These are phyloP conservation scores for Limnodromus scolopaceus DNA, from an alignment of 2,797 vertebrate species.

Conservation along the genomic window DNA sequence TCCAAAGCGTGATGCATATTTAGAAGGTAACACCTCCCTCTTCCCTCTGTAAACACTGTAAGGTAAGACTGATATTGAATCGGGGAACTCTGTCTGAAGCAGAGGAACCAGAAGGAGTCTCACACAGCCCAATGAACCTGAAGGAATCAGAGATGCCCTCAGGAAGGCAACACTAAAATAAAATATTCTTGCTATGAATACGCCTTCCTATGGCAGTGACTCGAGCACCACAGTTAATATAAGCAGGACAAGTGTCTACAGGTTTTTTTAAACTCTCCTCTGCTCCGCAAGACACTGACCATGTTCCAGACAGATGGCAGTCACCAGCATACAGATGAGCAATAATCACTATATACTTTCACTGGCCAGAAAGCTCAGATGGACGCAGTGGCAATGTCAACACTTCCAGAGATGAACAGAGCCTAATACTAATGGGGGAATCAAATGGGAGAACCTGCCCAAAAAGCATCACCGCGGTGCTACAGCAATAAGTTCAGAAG, in stretches of 20 bases:
- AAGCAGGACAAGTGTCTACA: background rate
- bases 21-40: background rate
- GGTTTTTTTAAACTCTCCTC: background rate
- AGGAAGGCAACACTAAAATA: background rate
- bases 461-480: background rate
- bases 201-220: background rate
- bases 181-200: background rate
- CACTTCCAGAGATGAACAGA: accelerated
- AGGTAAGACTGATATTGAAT: background rate
- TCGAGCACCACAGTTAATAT: background rate
- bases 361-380: background rate
- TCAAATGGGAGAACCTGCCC: accelerated
- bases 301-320: background rate
- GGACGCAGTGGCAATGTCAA: background rate
- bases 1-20: background rate
- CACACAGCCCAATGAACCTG: background rate
- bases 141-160: background rate
- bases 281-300: background rate
- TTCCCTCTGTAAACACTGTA: background rate
- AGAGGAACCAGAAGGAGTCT: background rate
- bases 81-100: background rate
- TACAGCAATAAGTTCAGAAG: background rate
- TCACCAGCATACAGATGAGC: accelerated
- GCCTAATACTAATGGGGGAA: accelerated
- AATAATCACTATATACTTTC: accelerated